These are phyloP conservation scores for Biston stratarius DNA, from an alignment of 2,888 invertebrate genomes.

Conservation along the genomic window DNA sequence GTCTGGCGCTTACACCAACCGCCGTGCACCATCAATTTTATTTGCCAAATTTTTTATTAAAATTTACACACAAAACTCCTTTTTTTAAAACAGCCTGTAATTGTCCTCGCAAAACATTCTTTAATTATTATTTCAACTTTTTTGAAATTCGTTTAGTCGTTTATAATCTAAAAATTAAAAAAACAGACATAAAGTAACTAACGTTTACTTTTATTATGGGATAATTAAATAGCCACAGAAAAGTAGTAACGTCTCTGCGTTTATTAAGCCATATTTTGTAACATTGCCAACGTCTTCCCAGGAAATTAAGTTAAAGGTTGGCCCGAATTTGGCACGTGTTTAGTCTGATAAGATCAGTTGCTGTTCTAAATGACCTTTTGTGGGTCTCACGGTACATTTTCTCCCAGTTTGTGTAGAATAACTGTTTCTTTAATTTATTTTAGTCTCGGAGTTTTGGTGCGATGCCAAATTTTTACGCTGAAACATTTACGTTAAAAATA, in stretches of 20 bases:
- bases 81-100: too few species aligned
- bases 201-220: too few species aligned
- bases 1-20: too few species aligned
- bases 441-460: conserved; percentile 34
- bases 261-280: conserved; percentile 26
- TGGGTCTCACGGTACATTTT: conserved; percentile 39
- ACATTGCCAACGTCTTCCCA: conserved; percentile 44
- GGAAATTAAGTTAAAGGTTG: conserved; percentile 50
- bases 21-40: too few species aligned
- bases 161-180: too few species aligned
- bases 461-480: conserved; percentile 33
- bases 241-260: neutral
- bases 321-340: conserved; percentile 49
- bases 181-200: too few species aligned
- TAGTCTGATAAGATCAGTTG: conserved; percentile 45
- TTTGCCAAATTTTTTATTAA: too few species aligned
- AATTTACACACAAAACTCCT: too few species aligned
- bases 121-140: too few species aligned
- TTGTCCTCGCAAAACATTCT: too few species aligned
- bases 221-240: neutral
- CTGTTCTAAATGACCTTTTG: conserved; percentile 46
- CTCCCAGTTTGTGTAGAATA: conserved; percentile 35
- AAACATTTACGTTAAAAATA: neutral
- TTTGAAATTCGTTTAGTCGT: too few species aligned
- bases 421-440: conserved; percentile 39